Conservation (phyloP, 2,888 invertebrate genomes). For the Halocaridina rubra region DNA sequence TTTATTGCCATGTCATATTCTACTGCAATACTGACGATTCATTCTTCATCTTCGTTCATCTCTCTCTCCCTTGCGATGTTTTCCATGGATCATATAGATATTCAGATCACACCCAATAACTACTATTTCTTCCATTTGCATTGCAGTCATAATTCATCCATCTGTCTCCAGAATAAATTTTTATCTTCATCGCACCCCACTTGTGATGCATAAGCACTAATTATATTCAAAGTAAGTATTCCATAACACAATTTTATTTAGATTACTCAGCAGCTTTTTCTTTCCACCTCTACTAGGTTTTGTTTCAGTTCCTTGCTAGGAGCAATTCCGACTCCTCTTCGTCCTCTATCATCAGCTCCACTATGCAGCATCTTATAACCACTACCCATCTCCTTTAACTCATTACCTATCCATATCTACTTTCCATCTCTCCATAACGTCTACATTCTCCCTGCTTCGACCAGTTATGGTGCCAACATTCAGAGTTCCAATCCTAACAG, state of each 20-base stretch:
- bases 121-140: not conserved
- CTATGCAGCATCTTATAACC: no score
- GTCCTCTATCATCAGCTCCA: not conserved
- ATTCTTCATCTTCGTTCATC: not conserved
- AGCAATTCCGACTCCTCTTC: constrained; percentile 4
- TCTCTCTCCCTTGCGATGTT: not conserved
- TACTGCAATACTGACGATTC: not conserved
- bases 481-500: no score
- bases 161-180: no score
- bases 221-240: not conserved
- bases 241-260: not conserved
- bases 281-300: not conserved
- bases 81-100: not conserved
- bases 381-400: not conserved
- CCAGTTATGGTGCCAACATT: not conserved
- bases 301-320: not conserved
- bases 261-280: not conserved
- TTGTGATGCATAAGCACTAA: not conserved
- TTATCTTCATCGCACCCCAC: not conserved
- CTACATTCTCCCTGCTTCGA: not conserved
- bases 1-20: constrained; percentile 12
- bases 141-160: no score
- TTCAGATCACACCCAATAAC: no score
- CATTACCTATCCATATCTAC: no score
- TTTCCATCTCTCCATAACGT: not conserved